Evolutionary conservation across 2,797 vertebrate species (phyloP), one percentile per base, ranked within the genome.

Genomic region (Lophura swinhoii): DNA sequence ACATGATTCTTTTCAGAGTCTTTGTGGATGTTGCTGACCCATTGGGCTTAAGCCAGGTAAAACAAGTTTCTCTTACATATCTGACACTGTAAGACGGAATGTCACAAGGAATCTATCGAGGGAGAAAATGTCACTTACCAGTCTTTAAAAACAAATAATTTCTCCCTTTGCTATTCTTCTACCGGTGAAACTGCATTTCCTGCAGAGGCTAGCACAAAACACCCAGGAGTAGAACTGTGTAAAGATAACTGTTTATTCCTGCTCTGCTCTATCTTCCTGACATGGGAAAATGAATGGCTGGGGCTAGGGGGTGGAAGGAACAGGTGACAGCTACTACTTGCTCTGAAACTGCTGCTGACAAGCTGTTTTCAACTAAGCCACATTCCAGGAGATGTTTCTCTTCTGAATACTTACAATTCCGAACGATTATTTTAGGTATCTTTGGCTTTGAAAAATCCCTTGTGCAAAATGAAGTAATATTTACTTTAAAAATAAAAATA

Each of bases 31-130:
- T 31, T 68, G 55, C 43, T 43, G 59, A 79, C 22, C 59, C 68
- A 56, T 24, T 24, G 67, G n/a, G 24, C 68, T 74, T 56, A 31
- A 48, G 53, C 18, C 11, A 75, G 53, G 43, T 56, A 35, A 60
- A 80, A 67, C 6, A 14, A 0, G 1, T 22, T 62, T 48, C 60
- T 76, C 43, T 16, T 33, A 26, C 0, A 20, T 0, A n/a, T n/a
- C 29, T n/a, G 2, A 46, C 17, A 22, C 7, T 53, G n/a, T 28
- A 55, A 41, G 9, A 56, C 35, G 49, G 41, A 49, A 71, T 3
- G 24, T 28, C 43, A 67, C 22, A 7, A 44, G 28, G 4, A 24
- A 26, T 62, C n/a, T 51, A 6, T 13, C 28, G 35, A 64, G 66
- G 43, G 44, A 37, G 60, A 55, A 39, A 37, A 46, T 1, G 3